Evolutionary conservation across 2,113 vertebrate species (phyloP), one percentile per base, ranked within the genome.

Genomic region (Syngnathus scovelli): DNA sequence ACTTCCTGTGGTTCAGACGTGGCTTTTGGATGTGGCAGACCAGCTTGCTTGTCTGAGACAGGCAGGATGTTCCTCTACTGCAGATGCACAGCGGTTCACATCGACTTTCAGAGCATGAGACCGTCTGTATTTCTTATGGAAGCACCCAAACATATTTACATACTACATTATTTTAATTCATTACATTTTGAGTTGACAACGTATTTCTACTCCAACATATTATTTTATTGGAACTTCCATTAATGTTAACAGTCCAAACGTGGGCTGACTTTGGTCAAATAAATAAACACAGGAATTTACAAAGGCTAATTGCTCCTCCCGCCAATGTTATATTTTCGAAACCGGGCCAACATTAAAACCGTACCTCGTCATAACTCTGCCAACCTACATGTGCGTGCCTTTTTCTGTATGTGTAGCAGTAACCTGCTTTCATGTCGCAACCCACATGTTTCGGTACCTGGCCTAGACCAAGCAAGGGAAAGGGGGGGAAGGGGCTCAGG

Each of bases 351-450:
- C 12, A 64, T 9, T 6, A 21, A 79, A 74, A 71, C 61, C 37
- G 16, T 38, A 64, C 8, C 23, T 12, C 44, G 68, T 66, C 37
- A 16, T 33, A 60, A 8, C 21, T 11, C 49, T 76, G 48, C 71
- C 61, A 68, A 68, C 65, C 2, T 27, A 27, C 27, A n/a, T 62
- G 62, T 61, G 41, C 73, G 46, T 38, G 23, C n/a, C 13, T 66
- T 44, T 60, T 41, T 61, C 16, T 70, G 46, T 79, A 64, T 36
- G 41, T 64, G 79, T 71, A 61, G 76, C 70, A 55, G 64, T 86
- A 85, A 89, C 88, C 90, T 90, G 78, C 70, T 90, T 91, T 89
- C 83, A 76, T 60, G 66, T 79, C 21, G 62, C 85, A 83, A 71
- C 80, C 71, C 73, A 81, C 87, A 74, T 71, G 75, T 88, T 71